Evolutionary conservation across 1,140 invertebrate genomes (phyloP).

Genomic region (Zeugodacus cucurbitae): DNA sequence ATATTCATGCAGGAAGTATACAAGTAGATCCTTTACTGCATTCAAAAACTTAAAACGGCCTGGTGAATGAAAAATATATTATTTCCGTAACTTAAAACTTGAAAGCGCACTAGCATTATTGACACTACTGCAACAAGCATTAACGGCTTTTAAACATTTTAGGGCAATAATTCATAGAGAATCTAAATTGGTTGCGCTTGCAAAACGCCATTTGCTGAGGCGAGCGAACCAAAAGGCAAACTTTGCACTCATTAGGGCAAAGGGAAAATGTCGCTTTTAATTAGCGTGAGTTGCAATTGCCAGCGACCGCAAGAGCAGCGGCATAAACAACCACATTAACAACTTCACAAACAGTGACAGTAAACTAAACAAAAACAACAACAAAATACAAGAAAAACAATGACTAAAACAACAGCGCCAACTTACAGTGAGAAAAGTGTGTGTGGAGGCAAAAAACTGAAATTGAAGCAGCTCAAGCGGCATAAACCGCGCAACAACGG

Average conservation of each 20-base stretch:
- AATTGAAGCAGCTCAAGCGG: not conserved
- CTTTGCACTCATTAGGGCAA: slow-evolving; percentile 21
- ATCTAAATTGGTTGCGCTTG: not conserved
- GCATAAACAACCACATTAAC: slow-evolving; percentile 16
- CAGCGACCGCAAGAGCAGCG: not conserved
- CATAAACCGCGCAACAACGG: not conserved
- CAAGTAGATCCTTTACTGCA: too few relatives aligned
- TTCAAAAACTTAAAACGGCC: too few relatives aligned
- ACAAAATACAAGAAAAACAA: not conserved
- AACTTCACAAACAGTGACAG: not conserved
- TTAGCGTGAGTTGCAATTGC: slow-evolving; percentile 24
- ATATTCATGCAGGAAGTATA: too few relatives aligned
- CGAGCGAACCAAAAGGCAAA: not conserved
- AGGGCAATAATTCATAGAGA: not conserved
- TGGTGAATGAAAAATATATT: too few relatives aligned
- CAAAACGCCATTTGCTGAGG: too few relatives aligned
- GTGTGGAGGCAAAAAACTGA: not conserved
- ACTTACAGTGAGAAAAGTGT: not conserved
- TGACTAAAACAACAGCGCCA: not conserved
- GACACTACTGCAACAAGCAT: too few relatives aligned
- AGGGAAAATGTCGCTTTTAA: slow-evolving; percentile 17
- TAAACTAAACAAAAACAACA: not conserved
- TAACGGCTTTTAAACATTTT: too few relatives aligned
- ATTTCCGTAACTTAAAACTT: too few relatives aligned
- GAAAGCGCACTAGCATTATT: too few relatives aligned